Percentiles rank a stretch among this genome's conserved stretches.
phyloP scores from a whole-genome alignment of 2,113 vertebrate genomes.

The Chaenogobius annularis region DNA sequence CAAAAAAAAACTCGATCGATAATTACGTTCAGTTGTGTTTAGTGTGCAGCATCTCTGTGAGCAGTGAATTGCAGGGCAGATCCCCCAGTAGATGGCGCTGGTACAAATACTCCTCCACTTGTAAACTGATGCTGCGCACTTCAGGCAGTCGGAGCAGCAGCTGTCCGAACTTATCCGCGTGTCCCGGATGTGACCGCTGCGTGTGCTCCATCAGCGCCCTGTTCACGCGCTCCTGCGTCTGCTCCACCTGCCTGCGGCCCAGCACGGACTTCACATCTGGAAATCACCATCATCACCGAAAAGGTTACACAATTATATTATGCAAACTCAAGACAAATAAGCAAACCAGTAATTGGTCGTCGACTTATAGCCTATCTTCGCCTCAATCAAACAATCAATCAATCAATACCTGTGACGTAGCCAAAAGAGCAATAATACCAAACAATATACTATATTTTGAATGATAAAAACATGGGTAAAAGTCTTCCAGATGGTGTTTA shows the following conservation, averaged over 20 bases:
- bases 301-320: neutral
- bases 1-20: neutral
- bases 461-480: neutral
- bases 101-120: constrained; percentile 82
- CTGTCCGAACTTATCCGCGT: constrained; percentile 81
- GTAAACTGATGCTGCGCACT: constrained; percentile 81
- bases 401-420: no score
- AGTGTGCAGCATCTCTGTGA: constrained; percentile 82
- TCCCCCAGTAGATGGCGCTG: constrained; percentile 82
- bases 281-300: neutral
- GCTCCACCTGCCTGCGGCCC: constrained; percentile 76
- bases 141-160: constrained; percentile 80
- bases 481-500: neutral
- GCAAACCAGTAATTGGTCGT: neutral
- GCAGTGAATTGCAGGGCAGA: constrained; percentile 81
- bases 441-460: neutral
- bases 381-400: no score
- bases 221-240: constrained; percentile 80
- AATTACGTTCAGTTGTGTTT: constrained; percentile 70
- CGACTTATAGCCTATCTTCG: no score
- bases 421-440: no score
- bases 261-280: constrained; percentile 80
- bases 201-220: constrained; percentile 81
- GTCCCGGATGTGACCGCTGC: constrained; percentile 66
- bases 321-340: neutral